Evolutionary conservation across 2,797 vertebrate species (phyloP).

Genomic region (Argya squamiceps): DNA sequence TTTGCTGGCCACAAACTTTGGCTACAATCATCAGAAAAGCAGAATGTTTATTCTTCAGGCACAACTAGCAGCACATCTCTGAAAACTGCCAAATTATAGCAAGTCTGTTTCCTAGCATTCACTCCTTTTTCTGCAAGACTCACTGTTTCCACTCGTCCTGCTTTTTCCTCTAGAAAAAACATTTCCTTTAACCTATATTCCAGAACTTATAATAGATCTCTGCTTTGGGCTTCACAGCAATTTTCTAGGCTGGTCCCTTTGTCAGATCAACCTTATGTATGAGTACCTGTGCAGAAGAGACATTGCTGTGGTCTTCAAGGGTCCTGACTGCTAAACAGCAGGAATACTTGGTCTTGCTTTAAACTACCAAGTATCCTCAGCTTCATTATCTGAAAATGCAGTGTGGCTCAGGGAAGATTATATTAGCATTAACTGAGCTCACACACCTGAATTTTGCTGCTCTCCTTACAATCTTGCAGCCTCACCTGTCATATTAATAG

Average conservation of each 20-base stretch:
- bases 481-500: not conserved
- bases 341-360: not conserved
- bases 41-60: not conserved
- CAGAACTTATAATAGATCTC: not conserved
- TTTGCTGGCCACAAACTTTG: not conserved
- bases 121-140: not conserved
- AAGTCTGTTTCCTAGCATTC: not conserved
- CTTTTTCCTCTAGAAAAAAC: not conserved
- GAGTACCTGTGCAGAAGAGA: not conserved
- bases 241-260: not conserved
- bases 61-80: not conserved
- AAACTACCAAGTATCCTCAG: not conserved
- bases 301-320: rapidly evolving
- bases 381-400: not conserved
- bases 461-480: not conserved
- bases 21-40: not conserved
- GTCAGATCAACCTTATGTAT: not conserved
- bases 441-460: not conserved
- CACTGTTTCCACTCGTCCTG: not conserved
- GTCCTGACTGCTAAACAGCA: not conserved
- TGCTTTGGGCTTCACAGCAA: not conserved
- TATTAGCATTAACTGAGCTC: not conserved
- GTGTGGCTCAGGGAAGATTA: not conserved
- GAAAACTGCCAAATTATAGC: not conserved
- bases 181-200: not conserved